These are phyloP conservation scores for Pelodytes ibericus DNA, from an alignment of 2,797 vertebrate species.

Conservation along the genomic window DNA sequence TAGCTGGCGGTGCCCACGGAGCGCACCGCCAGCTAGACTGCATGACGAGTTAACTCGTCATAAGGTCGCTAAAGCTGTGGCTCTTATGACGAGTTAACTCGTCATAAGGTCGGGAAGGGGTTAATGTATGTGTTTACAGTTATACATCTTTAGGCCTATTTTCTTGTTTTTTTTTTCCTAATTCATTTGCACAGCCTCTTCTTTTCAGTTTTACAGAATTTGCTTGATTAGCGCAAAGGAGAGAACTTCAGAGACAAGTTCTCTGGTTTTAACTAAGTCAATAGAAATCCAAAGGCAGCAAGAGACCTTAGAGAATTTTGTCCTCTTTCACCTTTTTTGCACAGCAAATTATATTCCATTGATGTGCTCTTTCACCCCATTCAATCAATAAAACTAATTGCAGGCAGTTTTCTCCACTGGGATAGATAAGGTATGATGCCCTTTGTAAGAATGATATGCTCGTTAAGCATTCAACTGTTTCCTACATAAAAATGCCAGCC, in stretches of 20 bases:
- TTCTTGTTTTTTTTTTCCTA: background rate
- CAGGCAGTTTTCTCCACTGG: slow-evolving; percentile 47
- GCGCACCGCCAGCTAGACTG: no score
- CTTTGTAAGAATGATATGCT: slow-evolving; percentile 44
- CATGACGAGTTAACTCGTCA: no score
- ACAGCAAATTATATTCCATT: slow-evolving; percentile 47
- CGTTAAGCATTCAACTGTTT: slow-evolving; percentile 48
- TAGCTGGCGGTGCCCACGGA: no score
- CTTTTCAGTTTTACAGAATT: background rate
- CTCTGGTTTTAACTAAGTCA: slow-evolving; percentile 9
- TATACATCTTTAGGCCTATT: background rate
- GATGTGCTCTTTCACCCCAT: slow-evolving; percentile 47
- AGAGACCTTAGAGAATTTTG: slow-evolving; percentile 13
- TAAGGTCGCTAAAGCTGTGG: no score
- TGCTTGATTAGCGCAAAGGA: background rate
- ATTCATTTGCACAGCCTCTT: background rate
- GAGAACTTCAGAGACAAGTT: background rate
- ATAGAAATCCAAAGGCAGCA: slow-evolving; percentile 1
- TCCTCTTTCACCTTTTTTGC: slow-evolving; percentile 3
- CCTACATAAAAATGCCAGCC: slow-evolving; percentile 45
- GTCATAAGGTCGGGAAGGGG: no score
- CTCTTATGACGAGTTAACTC: no score
- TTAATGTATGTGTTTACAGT: no score
- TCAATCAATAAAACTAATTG: slow-evolving; percentile 54
- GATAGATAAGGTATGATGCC: slow-evolving; percentile 40